A percentile compares a stretch with the other conserved stretches of the same genome.
Evolutionary conservation across 2,113 vertebrate species (phyloP).

Genomic region (Pontoporia blainvillei): DNA sequence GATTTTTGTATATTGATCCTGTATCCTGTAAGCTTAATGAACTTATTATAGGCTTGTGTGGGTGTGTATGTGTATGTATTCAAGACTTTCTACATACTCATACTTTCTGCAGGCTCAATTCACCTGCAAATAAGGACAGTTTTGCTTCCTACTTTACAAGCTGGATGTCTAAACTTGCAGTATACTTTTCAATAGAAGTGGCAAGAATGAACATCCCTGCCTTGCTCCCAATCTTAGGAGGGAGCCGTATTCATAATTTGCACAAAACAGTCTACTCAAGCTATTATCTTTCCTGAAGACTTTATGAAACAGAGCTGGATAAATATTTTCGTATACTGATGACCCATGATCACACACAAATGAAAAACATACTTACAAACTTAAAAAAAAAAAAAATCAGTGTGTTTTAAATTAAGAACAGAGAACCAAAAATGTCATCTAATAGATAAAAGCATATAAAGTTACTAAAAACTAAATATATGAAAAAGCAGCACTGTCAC

Average conservation of each 20-base stretch:
- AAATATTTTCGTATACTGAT: slow-evolving; percentile 27
- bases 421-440: background rate
- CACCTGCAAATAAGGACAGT: background rate
- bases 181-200: background rate
- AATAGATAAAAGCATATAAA: background rate
- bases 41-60: background rate
- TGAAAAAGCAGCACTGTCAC: background rate
- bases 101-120: background rate
- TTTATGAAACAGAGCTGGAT: background rate
- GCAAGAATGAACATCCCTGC: background rate
- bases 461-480: background rate
- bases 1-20: background rate
- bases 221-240: background rate
- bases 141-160: slow-evolving; percentile 1
- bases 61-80: background rate
- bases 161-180: background rate
- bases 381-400: background rate
- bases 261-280: background rate
- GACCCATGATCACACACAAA: slow-evolving; percentile 8
- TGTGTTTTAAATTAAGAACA: background rate
- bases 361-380: slow-evolving; percentile 27
- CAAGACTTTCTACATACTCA: background rate
- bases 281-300: background rate
- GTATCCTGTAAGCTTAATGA: background rate
- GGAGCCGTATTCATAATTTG: background rate